Conservation (phyloP, 2,113 vertebrate genomes). For the Piprites chloris region DNA sequence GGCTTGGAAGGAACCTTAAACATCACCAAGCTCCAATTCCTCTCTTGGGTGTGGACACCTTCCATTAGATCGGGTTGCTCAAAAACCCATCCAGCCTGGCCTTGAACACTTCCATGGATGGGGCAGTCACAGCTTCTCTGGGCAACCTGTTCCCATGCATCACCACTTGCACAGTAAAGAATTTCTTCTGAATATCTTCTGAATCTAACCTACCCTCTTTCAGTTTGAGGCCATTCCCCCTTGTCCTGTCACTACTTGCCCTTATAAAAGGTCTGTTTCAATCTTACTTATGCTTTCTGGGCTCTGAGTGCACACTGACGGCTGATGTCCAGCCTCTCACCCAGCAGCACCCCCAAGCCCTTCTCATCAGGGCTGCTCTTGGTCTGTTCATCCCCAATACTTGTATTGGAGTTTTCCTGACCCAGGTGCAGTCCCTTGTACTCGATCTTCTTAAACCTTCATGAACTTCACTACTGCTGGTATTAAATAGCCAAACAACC, state of each 20-base stretch:
- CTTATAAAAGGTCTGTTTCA: not conserved
- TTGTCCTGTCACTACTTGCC: not conserved
- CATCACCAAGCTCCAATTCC: rapidly evolving
- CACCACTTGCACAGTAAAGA: not conserved
- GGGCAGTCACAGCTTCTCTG: not conserved
- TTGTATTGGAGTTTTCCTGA: rapidly evolving
- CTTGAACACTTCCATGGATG: not conserved
- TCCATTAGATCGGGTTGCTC: not conserved
- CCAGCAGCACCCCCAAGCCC: not conserved
- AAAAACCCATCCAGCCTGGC: not conserved
- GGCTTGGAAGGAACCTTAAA: not conserved
- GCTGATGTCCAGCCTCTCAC: not conserved
- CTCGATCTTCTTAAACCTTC: not conserved
- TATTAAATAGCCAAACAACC: not conserved
- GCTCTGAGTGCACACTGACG: not conserved
- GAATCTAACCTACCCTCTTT: too few relatives aligned
- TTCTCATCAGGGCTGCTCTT: not conserved
- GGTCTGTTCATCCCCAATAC: not conserved
- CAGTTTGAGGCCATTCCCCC: not conserved
- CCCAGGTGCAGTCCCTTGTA: rapidly evolving
- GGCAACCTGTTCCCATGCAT: not conserved
- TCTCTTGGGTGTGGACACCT: not conserved
- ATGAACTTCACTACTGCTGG: not conserved
- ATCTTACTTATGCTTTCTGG: not conserved
- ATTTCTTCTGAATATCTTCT: too few relatives aligned